Evolutionary conservation across 2,113 vertebrate genomes (phyloP), one percentile per base, ranked within the genome.

Genomic region (Gopherus flavomarginatus): DNA sequence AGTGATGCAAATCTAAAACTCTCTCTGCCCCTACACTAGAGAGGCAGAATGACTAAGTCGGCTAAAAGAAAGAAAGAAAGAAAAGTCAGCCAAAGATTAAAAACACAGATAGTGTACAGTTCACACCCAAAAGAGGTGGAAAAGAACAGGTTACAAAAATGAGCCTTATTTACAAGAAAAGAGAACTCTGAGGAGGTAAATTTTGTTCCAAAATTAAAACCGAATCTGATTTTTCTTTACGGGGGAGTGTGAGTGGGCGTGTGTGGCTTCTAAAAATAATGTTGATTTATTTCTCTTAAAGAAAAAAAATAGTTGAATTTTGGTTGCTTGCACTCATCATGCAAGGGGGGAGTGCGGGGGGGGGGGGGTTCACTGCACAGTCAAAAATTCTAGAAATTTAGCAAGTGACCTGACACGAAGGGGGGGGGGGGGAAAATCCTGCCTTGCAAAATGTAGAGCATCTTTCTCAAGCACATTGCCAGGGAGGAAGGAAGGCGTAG

Each of bases 121-220:
- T 94, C 90, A 44, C 92, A 82, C 87, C 92, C 72, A 62, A 44
- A 88, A 53, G 85, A 0, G 62, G 87, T 59, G 59, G 85, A 92
- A 95, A 95, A 86, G 50, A 59, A 81, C 75, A 4, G 87, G 89
- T 95, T 96, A 93, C 93, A 79, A 87, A 93, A 97, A 96, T 44
- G 56, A 72, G 87, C 94, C 47, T 62, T 88, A 53, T 88, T 81
- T 92, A 24, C 92, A 91, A 95, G 93, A 97, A 95, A 94, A 81
- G 53, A 21, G 8, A 90, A 11, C 84, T 8, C 31, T 4, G 3
- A 3, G 44, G 44, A 82, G 89, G 49, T 83, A 82, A 53, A 13
- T n/a, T 59, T 50, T 57, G 21, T 3, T 85, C 84, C 49, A 83
- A 83, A 83, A 57, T 83, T 83, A 57, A 83, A 83, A 5, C 26